These are phyloP conservation scores for Ammodytes marinus DNA, from an alignment of 2,113 vertebrate genomes.

Conservation along the genomic window DNA sequence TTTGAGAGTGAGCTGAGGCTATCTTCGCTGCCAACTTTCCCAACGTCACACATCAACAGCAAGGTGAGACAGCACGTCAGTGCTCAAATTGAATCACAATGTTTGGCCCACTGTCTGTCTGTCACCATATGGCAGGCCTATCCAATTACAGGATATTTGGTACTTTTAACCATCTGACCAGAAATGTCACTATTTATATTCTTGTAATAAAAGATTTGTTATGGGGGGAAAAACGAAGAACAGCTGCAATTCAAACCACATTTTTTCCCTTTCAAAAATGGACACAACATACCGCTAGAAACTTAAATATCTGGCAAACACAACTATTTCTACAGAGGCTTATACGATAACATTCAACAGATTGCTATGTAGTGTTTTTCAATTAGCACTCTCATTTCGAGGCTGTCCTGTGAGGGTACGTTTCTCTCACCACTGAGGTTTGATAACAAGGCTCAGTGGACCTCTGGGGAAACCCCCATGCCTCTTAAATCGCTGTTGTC, in stretches of 20 bases:
- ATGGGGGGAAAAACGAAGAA: neutral
- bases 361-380: conserved; percentile 25
- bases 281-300: neutral
- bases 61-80: conserved; percentile 41
- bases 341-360: conserved; percentile 32
- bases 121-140: conserved; percentile 20
- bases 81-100: conserved; percentile 38
- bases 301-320: neutral
- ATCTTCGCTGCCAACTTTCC: conserved; percentile 67
- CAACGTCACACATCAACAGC: conserved; percentile 69
- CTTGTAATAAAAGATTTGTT: neutral
- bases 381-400: conserved; percentile 58
- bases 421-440: conserved; percentile 60
- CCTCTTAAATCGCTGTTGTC: conserved; percentile 74
- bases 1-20: conserved; percentile 44
- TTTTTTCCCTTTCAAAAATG: neutral
- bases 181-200: too few species aligned
- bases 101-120: conserved; percentile 38
- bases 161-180: neutral
- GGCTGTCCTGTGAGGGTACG: conserved; percentile 32
- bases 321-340: conserved; percentile 11
- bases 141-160: conserved; percentile 4
- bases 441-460: conserved; percentile 61
- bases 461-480: conserved; percentile 40
- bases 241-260: neutral